Base-by-base conservation (phyloP, 2,113 vertebrate genomes). In the Gymnorhina tibicen region DNA sequence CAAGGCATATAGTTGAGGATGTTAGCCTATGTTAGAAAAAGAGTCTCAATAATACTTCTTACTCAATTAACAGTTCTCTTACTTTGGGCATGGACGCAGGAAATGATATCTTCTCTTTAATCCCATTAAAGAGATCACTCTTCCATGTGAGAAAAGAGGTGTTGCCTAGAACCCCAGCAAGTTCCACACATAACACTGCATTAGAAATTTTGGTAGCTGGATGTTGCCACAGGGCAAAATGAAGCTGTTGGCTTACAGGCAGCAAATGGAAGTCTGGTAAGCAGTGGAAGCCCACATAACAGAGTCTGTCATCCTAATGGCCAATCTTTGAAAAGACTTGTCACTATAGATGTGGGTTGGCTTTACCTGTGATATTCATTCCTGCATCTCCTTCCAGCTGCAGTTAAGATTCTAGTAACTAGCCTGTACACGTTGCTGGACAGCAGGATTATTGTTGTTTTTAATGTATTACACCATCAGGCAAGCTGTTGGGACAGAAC, bases 391-490 rank as follows among this genome's bases (percentile, higher is more conserved):
- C 78, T 83, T 83, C 72, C 50, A 69, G 78, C 46, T 80, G 63
- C 47, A 78, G 69, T 37, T 70, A 47, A 35, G 69, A 64, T 55
- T 74, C 49, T 47, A 37, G 53, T 44, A 68, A 95, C 96, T 68
- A 94, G 96, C 83, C 96, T 77, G 53, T 64, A 93, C 95, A 96
- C 0, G 93, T 95, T 70, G 85, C 76, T 33, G 95, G 96, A 95
- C 92, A 95, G 79, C 88, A 72, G 80, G 79, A 91, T 95, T 91
- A 84, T 68, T 86, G 62, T 77, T 96, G 88, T 91, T 88, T 89
- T 80, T 73, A 55, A 75, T 22, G 60, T 64, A 39, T 96, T 96
- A 94, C 93, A 92, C 90, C 96, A 97, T 85, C 96, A 88, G 79
- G 59, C 37, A 76, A 95, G 76, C 64, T 88, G 95, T 93, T 97